Evolutionary conservation across 2,888 invertebrate genomes (phyloP).

Genomic region (Drosophila subsilvestris): DNA sequence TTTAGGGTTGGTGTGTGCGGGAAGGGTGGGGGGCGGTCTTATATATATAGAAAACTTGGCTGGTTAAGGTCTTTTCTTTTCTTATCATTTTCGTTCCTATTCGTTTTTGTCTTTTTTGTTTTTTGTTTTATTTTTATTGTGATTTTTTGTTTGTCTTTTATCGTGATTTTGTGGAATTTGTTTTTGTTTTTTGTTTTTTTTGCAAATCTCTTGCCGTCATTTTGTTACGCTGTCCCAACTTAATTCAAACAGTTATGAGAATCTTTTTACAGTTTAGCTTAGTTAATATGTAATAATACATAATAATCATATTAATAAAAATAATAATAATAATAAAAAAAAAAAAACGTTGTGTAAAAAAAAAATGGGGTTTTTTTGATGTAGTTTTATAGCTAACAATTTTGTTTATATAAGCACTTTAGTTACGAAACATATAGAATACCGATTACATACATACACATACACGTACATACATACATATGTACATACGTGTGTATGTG

Average conservation of each 20-base stretch:
- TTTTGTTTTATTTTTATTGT: not conserved
- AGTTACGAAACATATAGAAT: constrained; percentile 62
- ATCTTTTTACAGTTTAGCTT: constrained; percentile 80
- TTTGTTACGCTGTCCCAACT: constrained; percentile 10
- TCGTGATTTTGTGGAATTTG: constrained; percentile 8
- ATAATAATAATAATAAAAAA: constrained; percentile 58
- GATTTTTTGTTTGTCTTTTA: constrained; percentile 18
- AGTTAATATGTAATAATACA: constrained; percentile 49
- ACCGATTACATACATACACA: constrained; percentile 10
- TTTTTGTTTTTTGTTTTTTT: constrained; percentile 16
- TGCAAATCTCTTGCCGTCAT: not conserved
- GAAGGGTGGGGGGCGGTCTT: constrained; percentile 1
- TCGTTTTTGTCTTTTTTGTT: not conserved
- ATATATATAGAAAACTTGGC: constrained; percentile 52
- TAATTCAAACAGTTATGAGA: constrained; percentile 73
- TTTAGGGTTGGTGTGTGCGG: not conserved
- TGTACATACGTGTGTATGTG: not conserved
- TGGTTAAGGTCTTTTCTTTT: constrained; percentile 18
- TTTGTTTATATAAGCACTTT: constrained; percentile 75
- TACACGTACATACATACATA: not conserved
- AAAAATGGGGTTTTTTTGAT: constrained; percentile 49
- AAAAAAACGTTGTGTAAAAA: constrained; percentile 44
- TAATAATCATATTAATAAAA: constrained; percentile 27
- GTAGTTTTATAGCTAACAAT: constrained; percentile 65
- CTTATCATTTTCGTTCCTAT: not conserved